phyloP scores from a whole-genome alignment of 2,888 invertebrate genomes.

The Plagodis pulveraria region DNA sequence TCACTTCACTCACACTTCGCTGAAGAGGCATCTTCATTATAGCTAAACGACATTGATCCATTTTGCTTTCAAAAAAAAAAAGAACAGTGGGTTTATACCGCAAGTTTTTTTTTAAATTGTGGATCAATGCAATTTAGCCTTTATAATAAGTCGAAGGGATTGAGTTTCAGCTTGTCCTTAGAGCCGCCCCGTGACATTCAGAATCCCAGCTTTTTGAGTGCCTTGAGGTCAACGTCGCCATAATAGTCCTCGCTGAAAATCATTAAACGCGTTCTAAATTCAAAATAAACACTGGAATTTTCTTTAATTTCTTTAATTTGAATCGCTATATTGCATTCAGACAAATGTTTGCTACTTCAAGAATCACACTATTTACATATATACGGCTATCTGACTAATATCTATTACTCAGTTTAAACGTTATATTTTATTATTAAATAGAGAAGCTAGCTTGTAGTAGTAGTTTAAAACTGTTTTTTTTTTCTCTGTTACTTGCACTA shows the following conservation, averaged over 20 bases:
- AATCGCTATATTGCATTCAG: no score
- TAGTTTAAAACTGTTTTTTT: no score
- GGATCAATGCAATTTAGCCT: conserved; percentile 4
- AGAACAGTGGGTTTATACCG: no score
- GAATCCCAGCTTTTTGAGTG: conserved; percentile 92
- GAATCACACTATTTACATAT: no score
- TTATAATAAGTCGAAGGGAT: conserved; percentile 69
- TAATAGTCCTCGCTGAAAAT: conserved; percentile 94
- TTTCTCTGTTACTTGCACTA: no score
- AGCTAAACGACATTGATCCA: conserved; percentile 1
- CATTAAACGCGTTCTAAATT: neutral
- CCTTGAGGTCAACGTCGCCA: conserved; percentile 95
- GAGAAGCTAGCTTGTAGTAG: no score
- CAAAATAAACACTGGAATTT: neutral
- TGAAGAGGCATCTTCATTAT: conserved; percentile 17
- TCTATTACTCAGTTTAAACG: no score
- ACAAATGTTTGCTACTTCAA: no score
- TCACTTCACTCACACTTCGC: conserved; percentile 26
- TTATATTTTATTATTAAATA: neutral
- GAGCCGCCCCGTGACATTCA: conserved; percentile 83
- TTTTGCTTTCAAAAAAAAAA: no score
- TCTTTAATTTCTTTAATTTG: no score
- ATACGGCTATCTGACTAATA: neutral
- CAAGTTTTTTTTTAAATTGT: no score
- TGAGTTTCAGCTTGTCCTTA: conserved; percentile 78